Percentiles rank a stretch among this genome's conserved stretches.
These are phyloP conservation scores for Champsocephalus esox DNA, from an alignment of 2,797 vertebrate genomes.

Conservation along the genomic window DNA sequence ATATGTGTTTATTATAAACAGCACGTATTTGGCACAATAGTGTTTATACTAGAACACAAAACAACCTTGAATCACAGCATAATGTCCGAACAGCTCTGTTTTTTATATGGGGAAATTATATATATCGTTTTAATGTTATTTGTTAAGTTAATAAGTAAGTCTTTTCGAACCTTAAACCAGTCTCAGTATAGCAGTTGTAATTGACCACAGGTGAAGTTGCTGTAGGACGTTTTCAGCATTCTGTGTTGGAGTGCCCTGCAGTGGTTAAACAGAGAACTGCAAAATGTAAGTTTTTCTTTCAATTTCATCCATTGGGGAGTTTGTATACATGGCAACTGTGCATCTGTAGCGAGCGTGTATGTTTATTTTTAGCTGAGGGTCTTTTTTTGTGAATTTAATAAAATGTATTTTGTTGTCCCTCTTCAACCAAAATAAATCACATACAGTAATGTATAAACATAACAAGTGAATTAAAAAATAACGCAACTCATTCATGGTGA, in stretches of 20 bases:
- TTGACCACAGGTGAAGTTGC: background rate
- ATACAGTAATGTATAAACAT: too few species aligned
- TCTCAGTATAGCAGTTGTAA: constrained; percentile 2
- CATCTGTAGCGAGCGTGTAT: background rate
- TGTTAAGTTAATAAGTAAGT: background rate
- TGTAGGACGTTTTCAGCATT: background rate
- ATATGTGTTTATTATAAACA: background rate
- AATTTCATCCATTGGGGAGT: background rate
- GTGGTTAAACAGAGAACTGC: constrained; percentile 57
- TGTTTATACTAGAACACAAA: background rate
- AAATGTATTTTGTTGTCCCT: too few species aligned
- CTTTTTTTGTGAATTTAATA: too few species aligned
- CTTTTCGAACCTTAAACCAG: background rate
- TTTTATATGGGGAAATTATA: background rate
- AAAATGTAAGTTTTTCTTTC: background rate
- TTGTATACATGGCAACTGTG: background rate
- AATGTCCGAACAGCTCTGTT: background rate
- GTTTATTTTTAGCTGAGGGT: background rate
- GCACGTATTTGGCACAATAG: background rate
- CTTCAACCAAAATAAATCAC: too few species aligned
- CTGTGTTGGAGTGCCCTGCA: constrained; percentile 52
- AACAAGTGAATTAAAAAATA: too few species aligned
- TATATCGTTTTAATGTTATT: background rate
- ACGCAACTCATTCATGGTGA: too few species aligned
- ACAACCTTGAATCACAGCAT: too few species aligned